Evolutionary conservation across 2,113 vertebrate species (phyloP).

Genomic region (Perognathus longimembris): DNA sequence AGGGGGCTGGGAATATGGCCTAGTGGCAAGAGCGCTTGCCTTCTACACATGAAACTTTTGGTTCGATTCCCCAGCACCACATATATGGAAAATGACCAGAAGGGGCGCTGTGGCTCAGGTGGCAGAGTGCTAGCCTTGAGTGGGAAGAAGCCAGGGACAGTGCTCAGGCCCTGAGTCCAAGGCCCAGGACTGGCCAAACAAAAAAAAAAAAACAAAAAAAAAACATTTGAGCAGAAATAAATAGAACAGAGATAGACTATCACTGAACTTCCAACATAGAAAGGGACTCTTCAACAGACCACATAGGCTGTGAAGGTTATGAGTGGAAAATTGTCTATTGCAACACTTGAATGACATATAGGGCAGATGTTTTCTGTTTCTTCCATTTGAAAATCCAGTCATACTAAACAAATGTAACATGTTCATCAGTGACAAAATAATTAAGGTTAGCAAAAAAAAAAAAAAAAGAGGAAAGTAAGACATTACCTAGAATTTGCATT

Average conservation of each 20-base stretch:
- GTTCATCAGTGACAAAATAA: not conserved
- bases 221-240: slow-evolving; percentile 14
- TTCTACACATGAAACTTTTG: no score
- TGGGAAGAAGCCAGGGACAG: no score
- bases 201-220: slow-evolving; percentile 26
- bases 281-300: not conserved
- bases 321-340: not conserved
- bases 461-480: slow-evolving; percentile 30
- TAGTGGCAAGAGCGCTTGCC: no score
- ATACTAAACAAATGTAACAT: not conserved
- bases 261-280: not conserved
- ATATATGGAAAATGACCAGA: no score
- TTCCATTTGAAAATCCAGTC: not conserved
- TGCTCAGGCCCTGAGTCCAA: no score
- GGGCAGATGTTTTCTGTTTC: not conserved
- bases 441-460: slow-evolving; percentile 22
- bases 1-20: no score
- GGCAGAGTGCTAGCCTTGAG: no score
- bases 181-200: no score
- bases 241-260: not conserved
- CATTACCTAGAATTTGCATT: not conserved
- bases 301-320: accelerated
- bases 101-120: no score
- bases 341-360: not conserved
- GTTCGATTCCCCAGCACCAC: no score